phyloP scores from a whole-genome alignment of 1,140 invertebrate genomes.

The Drosophila pseudoananassae region DNA sequence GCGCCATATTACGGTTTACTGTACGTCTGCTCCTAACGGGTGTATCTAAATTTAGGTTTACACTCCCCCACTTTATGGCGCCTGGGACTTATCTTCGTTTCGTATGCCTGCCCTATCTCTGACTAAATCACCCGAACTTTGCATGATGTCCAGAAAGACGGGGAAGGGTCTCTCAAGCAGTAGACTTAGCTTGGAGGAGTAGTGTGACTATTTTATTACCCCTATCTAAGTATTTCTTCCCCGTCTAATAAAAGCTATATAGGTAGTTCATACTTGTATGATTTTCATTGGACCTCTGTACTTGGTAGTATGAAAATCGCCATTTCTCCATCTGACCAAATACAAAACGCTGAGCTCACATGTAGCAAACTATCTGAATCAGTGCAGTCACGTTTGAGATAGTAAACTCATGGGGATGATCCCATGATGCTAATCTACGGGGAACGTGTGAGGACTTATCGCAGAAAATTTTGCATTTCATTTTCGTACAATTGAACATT shows the following conservation, averaged over 20 bases:
- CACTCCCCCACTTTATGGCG: slow-evolving; percentile 16
- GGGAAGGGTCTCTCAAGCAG: background rate
- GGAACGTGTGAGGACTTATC: slow-evolving; percentile 37
- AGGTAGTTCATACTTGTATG: background rate
- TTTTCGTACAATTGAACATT: background rate
- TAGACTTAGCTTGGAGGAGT: background rate
- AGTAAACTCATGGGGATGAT: background rate
- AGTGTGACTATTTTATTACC: background rate
- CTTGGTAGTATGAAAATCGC: background rate
- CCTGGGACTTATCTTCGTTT: background rate
- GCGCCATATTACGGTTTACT: slow-evolving; percentile 16
- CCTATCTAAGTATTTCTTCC: background rate
- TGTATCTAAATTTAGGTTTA: slow-evolving; percentile 31
- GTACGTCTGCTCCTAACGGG: slow-evolving; percentile 2
- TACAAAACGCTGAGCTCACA: slow-evolving; percentile 27
- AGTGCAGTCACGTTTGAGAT: slow-evolving; percentile 38
- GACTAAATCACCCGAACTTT: background rate
- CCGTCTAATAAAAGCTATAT: background rate
- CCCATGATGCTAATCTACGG: slow-evolving; percentile 4
- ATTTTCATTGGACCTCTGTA: background rate
- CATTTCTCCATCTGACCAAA: slow-evolving; percentile 17
- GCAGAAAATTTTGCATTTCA: slow-evolving; percentile 20
- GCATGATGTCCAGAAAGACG: slow-evolving; percentile 6
- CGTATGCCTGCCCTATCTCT: slow-evolving; percentile 8
- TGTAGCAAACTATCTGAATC: slow-evolving; percentile 27